Conservation (phyloP, 1,140 invertebrate species). For the Pemphigus obesinymphae region DNA sequence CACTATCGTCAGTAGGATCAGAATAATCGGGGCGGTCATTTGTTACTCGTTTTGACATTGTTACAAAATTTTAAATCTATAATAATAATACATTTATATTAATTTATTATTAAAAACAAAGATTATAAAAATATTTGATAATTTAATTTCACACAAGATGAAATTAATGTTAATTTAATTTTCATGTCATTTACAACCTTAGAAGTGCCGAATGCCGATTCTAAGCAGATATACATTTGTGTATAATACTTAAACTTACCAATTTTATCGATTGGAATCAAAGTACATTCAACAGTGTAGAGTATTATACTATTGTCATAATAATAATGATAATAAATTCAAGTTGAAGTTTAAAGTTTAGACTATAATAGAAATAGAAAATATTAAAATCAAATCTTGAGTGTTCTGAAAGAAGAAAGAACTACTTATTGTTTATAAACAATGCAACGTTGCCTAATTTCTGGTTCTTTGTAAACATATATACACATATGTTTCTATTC, state of each 20-base stretch:
- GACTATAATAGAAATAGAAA: too few relatives aligned
- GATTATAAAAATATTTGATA: too few relatives aligned
- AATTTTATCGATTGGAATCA: too few relatives aligned
- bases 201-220: too few relatives aligned
- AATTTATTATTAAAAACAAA: too few relatives aligned
- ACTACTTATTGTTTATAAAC: slow-evolving; percentile 14
- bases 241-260: too few relatives aligned
- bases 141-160: too few relatives aligned
- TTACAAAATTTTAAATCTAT: background rate
- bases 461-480: background rate
- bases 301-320: background rate
- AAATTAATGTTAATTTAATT: too few relatives aligned
- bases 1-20: slow-evolving; percentile 28
- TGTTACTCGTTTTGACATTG: slow-evolving; percentile 11
- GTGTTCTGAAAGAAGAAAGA: too few relatives aligned
- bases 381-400: too few relatives aligned
- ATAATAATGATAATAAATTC: background rate
- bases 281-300: background rate
- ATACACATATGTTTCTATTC: slow-evolving; percentile 12
- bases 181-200: too few relatives aligned
- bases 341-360: background rate
- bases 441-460: background rate
- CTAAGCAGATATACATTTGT: background rate
- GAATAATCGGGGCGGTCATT: slow-evolving; percentile 32
- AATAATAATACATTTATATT: background rate